phyloP scores from a whole-genome alignment of 2,797 vertebrate species.

The Anguilla megastoma region DNA sequence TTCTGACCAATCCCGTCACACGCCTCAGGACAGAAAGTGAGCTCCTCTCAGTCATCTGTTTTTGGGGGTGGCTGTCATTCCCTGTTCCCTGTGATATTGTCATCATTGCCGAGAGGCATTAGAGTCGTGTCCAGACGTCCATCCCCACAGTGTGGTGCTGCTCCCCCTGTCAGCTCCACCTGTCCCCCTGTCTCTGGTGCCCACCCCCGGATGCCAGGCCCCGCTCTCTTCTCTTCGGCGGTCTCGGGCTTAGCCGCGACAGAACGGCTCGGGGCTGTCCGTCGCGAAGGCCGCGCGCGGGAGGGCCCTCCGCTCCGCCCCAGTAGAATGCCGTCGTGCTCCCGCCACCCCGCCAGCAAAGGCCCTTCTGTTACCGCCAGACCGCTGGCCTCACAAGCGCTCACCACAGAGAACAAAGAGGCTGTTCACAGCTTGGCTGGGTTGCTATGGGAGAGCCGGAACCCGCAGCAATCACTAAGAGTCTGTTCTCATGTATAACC shows the following conservation, averaged over 20 bases:
- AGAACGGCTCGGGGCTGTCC: conserved; percentile 36
- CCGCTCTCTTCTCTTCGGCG: conserved; percentile 19
- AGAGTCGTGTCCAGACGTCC: conserved; percentile 59
- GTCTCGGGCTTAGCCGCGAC: not conserved
- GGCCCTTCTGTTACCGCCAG: not conserved
- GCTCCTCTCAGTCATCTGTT: conserved; percentile 43
- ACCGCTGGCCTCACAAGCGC: conserved; percentile 60
- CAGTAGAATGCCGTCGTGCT: not conserved
- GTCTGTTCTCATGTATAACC: not conserved
- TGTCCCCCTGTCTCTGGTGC: not conserved
- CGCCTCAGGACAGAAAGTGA: conserved; percentile 5
- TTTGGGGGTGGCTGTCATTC: conserved; percentile 33
- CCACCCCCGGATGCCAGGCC: not conserved
- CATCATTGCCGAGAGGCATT: conserved; percentile 52
- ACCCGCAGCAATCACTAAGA: not conserved
- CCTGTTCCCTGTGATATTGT: conserved; percentile 49
- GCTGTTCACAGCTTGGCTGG: conserved; percentile 53
- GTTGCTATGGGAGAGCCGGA: not conserved
- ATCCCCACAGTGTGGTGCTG: conserved; percentile 54
- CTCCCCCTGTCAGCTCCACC: conserved; percentile 19
- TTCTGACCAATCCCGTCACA: conserved; percentile 1
- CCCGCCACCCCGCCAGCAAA: not conserved
- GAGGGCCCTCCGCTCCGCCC: not conserved
- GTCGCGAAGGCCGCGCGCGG: not conserved
- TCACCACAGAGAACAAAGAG: conserved; percentile 58